These are phyloP conservation scores for Leptinotarsa juncta DNA, from an alignment of 2,888 invertebrate genomes.

Conservation along the genomic window DNA sequence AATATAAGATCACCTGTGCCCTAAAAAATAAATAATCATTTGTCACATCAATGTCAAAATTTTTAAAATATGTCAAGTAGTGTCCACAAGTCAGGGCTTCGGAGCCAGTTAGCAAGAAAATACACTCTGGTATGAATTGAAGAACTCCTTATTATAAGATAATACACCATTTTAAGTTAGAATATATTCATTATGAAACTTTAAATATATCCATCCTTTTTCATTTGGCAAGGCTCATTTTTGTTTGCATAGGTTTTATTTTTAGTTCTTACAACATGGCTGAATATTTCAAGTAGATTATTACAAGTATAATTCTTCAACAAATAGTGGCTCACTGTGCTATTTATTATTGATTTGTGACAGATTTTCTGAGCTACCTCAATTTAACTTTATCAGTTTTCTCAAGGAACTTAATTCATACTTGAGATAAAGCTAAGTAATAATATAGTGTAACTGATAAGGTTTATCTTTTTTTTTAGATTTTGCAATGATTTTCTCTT, in stretches of 20 bases:
- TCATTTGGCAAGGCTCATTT: conserved; percentile 37
- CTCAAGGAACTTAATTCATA: neutral
- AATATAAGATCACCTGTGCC: neutral
- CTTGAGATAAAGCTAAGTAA: neutral
- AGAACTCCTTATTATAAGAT: conserved; percentile 9
- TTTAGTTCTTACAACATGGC: conserved; percentile 43
- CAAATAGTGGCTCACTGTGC: neutral
- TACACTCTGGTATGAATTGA: conserved; percentile 45
- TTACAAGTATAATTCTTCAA: neutral
- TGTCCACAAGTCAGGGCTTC: conserved; percentile 44
- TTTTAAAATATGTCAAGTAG: conserved; percentile 48
- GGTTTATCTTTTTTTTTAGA: neutral
- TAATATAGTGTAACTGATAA: neutral
- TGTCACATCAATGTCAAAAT: conserved; percentile 42
- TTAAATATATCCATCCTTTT: conserved; percentile 24
- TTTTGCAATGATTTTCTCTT: neutral
- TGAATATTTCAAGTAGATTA: neutral
- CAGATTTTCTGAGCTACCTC: neutral
- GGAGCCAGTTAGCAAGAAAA: conserved; percentile 45
- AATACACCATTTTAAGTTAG: neutral
- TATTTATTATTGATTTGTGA: neutral
- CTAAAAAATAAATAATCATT: conserved; percentile 25
- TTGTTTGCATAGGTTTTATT: conserved; percentile 41
- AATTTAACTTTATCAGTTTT: neutral
- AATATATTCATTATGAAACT: neutral